Percentiles rank a stretch among this genome's conserved stretches.
These are phyloP conservation scores for Scolanthus callimorphus DNA, from an alignment of 92 coral and sea anemone genomes.

Conservation along the genomic window DNA sequence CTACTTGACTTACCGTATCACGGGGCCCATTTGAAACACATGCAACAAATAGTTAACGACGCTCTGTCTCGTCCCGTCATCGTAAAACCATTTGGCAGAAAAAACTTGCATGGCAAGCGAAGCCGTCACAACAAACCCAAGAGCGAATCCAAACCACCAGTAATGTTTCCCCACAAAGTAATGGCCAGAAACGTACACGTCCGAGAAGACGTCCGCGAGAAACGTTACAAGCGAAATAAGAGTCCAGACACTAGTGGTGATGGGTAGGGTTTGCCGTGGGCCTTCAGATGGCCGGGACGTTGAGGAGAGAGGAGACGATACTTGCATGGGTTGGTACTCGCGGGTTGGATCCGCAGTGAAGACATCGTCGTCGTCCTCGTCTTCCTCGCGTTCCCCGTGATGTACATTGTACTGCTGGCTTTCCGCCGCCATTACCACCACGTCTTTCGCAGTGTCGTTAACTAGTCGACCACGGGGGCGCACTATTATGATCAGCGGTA, in stretches of 20 bases:
- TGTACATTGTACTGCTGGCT: not conserved
- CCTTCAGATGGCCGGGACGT: not conserved
- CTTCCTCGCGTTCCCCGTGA: no score
- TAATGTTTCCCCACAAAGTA: constrained; percentile 41
- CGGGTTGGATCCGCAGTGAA: not conserved
- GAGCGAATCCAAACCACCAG: constrained; percentile 69
- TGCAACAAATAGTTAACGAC: constrained; percentile 42
- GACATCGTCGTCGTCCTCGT: not conserved
- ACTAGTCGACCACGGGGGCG: no score
- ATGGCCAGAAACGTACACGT: constrained; percentile 49
- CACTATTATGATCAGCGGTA: no score
- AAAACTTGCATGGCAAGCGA: constrained; percentile 71
- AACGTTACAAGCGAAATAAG: constrained; percentile 41
- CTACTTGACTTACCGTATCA: constrained; percentile 66
- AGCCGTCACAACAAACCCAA: constrained; percentile 47
- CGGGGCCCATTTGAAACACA: constrained; percentile 68
- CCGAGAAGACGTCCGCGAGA: constrained; percentile 67
- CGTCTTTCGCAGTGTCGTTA: no score
- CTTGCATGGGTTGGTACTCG: not conserved
- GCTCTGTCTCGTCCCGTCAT: constrained; percentile 45
- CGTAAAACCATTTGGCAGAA: constrained; percentile 75
- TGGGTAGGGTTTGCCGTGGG: not conserved
- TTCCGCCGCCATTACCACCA: not conserved
- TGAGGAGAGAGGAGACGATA: not conserved
- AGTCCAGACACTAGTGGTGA: constrained; percentile 50